Base-by-base conservation (phyloP, 2,113 vertebrate species). In the Microcebus murinus region DNA sequence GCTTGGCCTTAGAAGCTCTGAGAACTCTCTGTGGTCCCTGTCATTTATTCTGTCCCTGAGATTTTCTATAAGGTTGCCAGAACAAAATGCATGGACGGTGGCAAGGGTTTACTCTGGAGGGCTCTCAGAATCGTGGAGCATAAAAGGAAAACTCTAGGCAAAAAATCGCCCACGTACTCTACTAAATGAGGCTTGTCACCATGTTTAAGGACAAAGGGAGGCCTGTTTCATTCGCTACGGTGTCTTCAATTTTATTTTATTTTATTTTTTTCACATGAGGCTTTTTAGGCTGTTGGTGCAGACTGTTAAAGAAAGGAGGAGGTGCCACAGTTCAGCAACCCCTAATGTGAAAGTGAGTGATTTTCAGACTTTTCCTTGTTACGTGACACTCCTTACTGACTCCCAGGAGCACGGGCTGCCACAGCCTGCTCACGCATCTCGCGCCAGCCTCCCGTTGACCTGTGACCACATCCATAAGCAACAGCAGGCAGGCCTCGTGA, bases 281-380 rank as follows among this genome's bases (percentile, higher is more conserved):
- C 57, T 81, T 95, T 96, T 90, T 65, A 95, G 76, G 48, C 76
- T 48, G 13, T 88, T 97, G 94, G 95, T 95, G 87, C 31, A 81
- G 80, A 95, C 59, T 96, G 87, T 89, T 95, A 81, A 84, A 92
- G 84, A 50, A 91, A 93, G 74, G 52, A 95, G 83, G 74, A 90
- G 84, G 65, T 97, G n/a, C 59, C 87, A 95, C 95, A 97, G 96
- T 94, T 98, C 97, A 97, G 92, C 77, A 95, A n/a, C 36, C 90
- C 96, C 94, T 97, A 97, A 97, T 92, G 76, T 85, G 97, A 97
- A 95, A 88, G 88, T 95, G 96, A 98, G 34, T 87, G 76, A 97
- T 97, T 97, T 90, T 90, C 83, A 0, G 11, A 90, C 57, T 74
- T 96, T 21, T 29, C 50, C 36, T 57, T 20, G 71, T 67, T 48